Evolutionary conservation across 1,140 invertebrate species (phyloP).

Genomic region (Ips nitidus): DNA sequence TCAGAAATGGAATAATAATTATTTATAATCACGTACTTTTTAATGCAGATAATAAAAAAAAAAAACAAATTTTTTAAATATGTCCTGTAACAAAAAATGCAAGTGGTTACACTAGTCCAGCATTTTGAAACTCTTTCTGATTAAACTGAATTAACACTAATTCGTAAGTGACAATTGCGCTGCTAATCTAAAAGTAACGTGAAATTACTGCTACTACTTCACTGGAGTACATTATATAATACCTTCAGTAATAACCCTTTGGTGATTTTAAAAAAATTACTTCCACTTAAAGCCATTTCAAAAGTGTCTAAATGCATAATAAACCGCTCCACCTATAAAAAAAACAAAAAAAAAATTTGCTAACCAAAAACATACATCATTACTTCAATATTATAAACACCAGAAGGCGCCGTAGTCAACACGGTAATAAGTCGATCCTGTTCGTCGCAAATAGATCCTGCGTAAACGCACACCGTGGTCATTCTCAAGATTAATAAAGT

Average conservation of each 20-base stretch:
- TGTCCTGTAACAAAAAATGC: too few species aligned
- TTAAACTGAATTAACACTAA: conserved; percentile 67
- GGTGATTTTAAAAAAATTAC: conserved; percentile 65
- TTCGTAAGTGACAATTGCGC: conserved; percentile 71
- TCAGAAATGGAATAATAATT: too few species aligned
- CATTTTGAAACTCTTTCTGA: conserved; percentile 10
- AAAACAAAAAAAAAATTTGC: background rate
- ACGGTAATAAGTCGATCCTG: conserved; percentile 56
- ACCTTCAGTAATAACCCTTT: conserved; percentile 64
- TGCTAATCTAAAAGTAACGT: conserved; percentile 58
- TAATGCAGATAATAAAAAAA: too few species aligned
- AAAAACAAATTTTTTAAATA: too few species aligned
- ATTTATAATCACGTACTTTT: too few species aligned
- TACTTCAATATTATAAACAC: conserved; percentile 41
- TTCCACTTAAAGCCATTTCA: conserved; percentile 64
- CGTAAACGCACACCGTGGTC: conserved; percentile 57
- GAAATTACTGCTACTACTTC: background rate
- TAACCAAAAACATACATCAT: background rate
- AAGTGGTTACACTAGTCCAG: background rate
- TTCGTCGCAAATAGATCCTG: conserved; percentile 62
- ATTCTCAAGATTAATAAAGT: conserved; percentile 59
- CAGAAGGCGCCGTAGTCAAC: conserved; percentile 43
- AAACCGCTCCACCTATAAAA: conserved; percentile 62
- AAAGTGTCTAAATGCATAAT: conserved; percentile 62
- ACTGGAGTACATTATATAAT: conserved; percentile 20